Base-by-base conservation (phyloP, 2,888 invertebrate genomes). In the Phasia obesa region DNA sequence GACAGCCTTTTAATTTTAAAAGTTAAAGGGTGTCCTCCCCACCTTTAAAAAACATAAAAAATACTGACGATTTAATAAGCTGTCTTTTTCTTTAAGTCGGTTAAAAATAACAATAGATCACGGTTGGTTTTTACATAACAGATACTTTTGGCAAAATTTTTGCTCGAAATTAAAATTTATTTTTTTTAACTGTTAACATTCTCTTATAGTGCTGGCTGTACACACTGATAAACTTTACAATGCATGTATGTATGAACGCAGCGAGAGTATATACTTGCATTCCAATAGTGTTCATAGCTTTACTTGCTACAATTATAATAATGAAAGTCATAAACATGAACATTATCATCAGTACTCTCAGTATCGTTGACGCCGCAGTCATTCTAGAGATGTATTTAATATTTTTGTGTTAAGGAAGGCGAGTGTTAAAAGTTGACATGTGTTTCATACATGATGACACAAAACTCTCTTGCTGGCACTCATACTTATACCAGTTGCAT, bases 381-480 rank as follows among this genome's bases (percentile, higher is more conserved):
- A 47, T 75, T 9, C n/a, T 25, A 75, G 51, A 64, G 35, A 69
- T 51, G 64, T 59, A 57, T 74, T 74, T 74, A 44, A 77, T 70
- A 69, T 81, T 77, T 47, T 65, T 60, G 47, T 55, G 64, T 49
- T 51, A 69, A 64, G 51, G 35, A 7, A 78, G 69, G 38, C 57
- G 51, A 69, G 69, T 80, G 70, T 69, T 69, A 77, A 79, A 69
- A 74, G 42, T 78, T 57, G 78, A 70, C 78, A 74, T 78, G 69
- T 74, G 69, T 73, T 71, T 38, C 78, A 70, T 74, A 64, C 73
- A 76, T n/a, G 27, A 65, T 27, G n/a, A 71, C 59, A 76, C 65
- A 69, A 59, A n/a, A n/a, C n/a, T n/a, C 31, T 53, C 57, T 19
- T 51, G 4, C 25, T 17, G 2, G 17, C n/a, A 53, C 35, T 53